phyloP scores from a whole-genome alignment of 2,113 vertebrate genomes.

The Sterrhoptilus dennistouni region DNA sequence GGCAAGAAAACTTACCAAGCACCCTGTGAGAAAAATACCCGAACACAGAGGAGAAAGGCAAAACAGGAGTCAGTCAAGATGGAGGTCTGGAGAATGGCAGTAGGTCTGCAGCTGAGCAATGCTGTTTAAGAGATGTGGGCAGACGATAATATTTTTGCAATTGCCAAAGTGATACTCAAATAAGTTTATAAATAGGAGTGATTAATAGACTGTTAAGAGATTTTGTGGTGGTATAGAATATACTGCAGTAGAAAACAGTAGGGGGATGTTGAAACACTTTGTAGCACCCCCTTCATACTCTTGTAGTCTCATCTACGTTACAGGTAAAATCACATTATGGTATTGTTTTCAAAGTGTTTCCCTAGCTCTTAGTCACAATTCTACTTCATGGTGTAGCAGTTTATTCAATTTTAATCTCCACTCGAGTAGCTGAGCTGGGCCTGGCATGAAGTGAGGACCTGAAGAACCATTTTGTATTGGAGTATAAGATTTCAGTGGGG shows the following conservation, averaged over 20 bases:
- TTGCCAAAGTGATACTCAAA: neutral
- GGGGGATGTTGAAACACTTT: neutral
- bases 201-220: neutral
- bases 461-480: neutral
- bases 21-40: constrained; percentile 54
- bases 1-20: constrained; percentile 41
- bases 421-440: neutral
- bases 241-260: neutral
- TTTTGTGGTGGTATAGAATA: neutral
- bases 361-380: neutral
- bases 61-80: neutral
- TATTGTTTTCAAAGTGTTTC: neutral
- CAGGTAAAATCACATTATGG: neutral
- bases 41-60: neutral
- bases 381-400: neutral
- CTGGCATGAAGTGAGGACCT: neutral
- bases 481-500: neutral
- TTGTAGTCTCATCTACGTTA: neutral
- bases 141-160: neutral
- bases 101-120: neutral
- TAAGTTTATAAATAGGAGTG: neutral
- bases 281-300: neutral
- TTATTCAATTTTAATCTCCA: neutral
- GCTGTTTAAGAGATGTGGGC: neutral
- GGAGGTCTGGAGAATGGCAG: neutral